A percentile compares a stretch with the other conserved stretches of the same genome.
Conservation (phyloP, 23 tunicate species). For the Halocynthia roretzi region DNA sequence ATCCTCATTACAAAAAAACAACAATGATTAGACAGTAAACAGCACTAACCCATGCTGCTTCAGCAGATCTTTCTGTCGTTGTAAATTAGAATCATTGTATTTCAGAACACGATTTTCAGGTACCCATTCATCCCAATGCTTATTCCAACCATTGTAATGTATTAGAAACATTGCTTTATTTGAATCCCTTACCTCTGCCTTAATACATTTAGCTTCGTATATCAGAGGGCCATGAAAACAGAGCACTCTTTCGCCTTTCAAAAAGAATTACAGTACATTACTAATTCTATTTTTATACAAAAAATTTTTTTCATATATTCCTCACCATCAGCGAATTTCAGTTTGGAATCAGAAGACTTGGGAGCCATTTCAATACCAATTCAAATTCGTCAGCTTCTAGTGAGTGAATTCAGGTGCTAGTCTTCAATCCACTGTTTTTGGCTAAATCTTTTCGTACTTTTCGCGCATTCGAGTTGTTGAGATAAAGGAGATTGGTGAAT, state of each 20-base stretch:
- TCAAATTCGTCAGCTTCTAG: no score
- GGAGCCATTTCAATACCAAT: slow-evolving; percentile 2
- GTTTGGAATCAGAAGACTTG: neutral
- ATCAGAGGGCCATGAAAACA: slow-evolving; percentile 88
- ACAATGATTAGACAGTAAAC: neutral
- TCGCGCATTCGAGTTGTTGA: no score
- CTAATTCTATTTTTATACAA: neutral
- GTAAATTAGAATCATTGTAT: slow-evolving; percentile 60
- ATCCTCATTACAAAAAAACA: neutral
- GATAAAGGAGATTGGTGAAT: no score
- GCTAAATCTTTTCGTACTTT: no score
- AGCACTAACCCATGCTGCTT: slow-evolving; percentile 66
- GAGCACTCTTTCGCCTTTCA: slow-evolving; percentile 64
- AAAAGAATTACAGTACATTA: neutral
- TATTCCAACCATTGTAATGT: slow-evolving; percentile 92
- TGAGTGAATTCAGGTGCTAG: no score
- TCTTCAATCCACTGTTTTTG: no score
- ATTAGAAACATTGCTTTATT: slow-evolving; percentile 25
- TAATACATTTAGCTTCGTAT: slow-evolving; percentile 87
- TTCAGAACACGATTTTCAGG: slow-evolving; percentile 59
- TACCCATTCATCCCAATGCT: slow-evolving; percentile 94
- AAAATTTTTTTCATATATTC: neutral
- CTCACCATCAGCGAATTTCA: slow-evolving; percentile 3
- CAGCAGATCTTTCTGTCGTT: slow-evolving; percentile 52
- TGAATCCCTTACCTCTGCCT: slow-evolving; percentile 55